Percentiles rank a stretch among this genome's conserved stretches.
phyloP scores from a whole-genome alignment of 92 coral and sea anemone species.

The Meandrina meandrites region DNA sequence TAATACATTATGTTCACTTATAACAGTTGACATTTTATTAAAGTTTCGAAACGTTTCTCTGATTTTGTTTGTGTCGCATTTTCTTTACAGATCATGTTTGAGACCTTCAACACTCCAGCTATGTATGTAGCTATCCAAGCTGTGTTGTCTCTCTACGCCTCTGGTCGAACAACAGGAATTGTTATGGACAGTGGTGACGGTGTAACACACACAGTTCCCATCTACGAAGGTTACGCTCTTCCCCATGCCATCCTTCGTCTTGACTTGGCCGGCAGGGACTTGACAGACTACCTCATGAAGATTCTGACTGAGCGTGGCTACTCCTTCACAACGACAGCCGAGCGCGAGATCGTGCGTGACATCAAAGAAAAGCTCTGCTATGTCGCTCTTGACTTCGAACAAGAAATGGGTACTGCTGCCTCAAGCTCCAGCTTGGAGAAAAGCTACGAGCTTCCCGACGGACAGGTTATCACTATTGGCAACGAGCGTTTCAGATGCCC shows the following conservation, averaged over 20 bases:
- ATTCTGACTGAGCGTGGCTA: slow-evolving; percentile 98
- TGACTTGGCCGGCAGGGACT: slow-evolving; percentile 95
- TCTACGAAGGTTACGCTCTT: slow-evolving; percentile 97
- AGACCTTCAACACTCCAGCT: slow-evolving; percentile 92
- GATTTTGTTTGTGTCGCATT: background rate
- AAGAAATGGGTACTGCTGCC: slow-evolving; percentile 81
- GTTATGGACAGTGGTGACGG: slow-evolving; percentile 98
- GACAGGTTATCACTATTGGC: slow-evolving; percentile 95
- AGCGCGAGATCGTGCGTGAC: slow-evolving; percentile 97
- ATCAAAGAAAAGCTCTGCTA: slow-evolving; percentile 92
- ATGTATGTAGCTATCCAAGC: slow-evolving; percentile 96
- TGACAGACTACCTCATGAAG: slow-evolving; percentile 97
- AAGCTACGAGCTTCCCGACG: slow-evolving; percentile 92
- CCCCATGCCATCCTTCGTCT: slow-evolving; percentile 97
- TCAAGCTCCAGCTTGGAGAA: slow-evolving; percentile 92
- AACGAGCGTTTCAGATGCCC: slow-evolving; percentile 92
- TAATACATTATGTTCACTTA: background rate
- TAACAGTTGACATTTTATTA: background rate
- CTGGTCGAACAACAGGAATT: slow-evolving; percentile 97
- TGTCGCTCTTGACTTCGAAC: slow-evolving; percentile 94
- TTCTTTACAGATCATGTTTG: slow-evolving; percentile 77
- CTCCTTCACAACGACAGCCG: slow-evolving; percentile 98
- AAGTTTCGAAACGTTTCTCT: background rate
- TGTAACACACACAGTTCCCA: slow-evolving; percentile 97
- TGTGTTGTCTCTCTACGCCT: slow-evolving; percentile 88